Evolutionary conservation across 2,797 vertebrate genomes (phyloP).

Genomic region (Brachyrhaphis roseni): DNA sequence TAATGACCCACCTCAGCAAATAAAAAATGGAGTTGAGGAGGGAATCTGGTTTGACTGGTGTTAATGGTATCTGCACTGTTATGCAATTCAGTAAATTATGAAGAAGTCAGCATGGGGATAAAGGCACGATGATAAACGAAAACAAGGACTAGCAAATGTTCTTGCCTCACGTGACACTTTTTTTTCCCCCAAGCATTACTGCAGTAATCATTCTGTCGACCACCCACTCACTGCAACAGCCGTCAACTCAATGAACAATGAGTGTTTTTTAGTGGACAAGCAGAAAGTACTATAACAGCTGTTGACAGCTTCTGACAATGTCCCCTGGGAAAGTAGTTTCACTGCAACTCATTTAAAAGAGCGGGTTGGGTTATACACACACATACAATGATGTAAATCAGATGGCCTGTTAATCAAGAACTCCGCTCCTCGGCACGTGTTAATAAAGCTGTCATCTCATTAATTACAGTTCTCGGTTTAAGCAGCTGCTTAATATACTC

Average conservation of each 20-base stretch:
- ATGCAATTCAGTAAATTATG: slow-evolving; percentile 19
- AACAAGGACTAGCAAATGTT: slow-evolving; percentile 40
- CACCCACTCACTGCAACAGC: slow-evolving; percentile 46
- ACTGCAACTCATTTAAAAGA: slow-evolving; percentile 31
- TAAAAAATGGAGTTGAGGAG: slow-evolving; percentile 1
- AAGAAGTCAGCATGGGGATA: slow-evolving; percentile 13
- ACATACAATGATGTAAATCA: slow-evolving; percentile 53
- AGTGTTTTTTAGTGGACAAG: slow-evolving; percentile 20
- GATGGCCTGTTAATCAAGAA: slow-evolving; percentile 60
- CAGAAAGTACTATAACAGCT: slow-evolving; percentile 31
- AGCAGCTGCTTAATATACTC: slow-evolving; percentile 64
- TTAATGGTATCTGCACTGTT: slow-evolving; percentile 32
- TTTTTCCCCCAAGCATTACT: slow-evolving; percentile 12
- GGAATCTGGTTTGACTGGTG: slow-evolving; percentile 25
- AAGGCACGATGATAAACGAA: slow-evolving; percentile 13
- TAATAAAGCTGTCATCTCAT: slow-evolving; percentile 74
- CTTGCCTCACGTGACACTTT: slow-evolving; percentile 13
- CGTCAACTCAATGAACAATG: slow-evolving; percentile 46
- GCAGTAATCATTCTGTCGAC: slow-evolving; percentile 39
- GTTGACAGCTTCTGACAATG: slow-evolving; percentile 44
- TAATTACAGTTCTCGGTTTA: slow-evolving; percentile 68
- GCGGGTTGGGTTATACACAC: slow-evolving; percentile 20
- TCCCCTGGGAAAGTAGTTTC: slow-evolving; percentile 34
- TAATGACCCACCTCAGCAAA: not conserved
- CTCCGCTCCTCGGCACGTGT: slow-evolving; percentile 59